Conservation (phyloP, 2,797 vertebrate genomes). For the Amphiprion clarkii region DNA sequence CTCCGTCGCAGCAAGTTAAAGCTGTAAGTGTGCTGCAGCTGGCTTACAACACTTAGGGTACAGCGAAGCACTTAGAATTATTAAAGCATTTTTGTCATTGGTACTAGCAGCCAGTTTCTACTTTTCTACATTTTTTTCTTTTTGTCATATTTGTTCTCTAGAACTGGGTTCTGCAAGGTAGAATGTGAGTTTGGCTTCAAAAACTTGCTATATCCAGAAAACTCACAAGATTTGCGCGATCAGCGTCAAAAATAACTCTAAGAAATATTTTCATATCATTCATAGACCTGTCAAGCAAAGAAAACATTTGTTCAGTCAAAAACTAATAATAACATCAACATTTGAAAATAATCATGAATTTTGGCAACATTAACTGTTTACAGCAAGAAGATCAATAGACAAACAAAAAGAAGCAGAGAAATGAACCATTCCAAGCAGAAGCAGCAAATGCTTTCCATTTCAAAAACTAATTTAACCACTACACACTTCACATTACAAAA, state of each 20-base stretch:
- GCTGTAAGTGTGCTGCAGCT: slow-evolving; percentile 72
- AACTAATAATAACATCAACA: slow-evolving; percentile 56
- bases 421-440: slow-evolving; percentile 73
- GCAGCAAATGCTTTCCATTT: slow-evolving; percentile 53
- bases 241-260: slow-evolving; percentile 59
- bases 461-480: slow-evolving; percentile 65
- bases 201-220: slow-evolving; percentile 24
- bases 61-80: slow-evolving; percentile 57
- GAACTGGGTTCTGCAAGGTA: slow-evolving; percentile 48
- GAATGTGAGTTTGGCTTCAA: slow-evolving; percentile 27
- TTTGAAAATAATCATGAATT: slow-evolving; percentile 70
- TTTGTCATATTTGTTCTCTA: slow-evolving; percentile 54
- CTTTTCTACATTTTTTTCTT: slow-evolving; percentile 60
- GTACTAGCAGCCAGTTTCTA: slow-evolving; percentile 78
- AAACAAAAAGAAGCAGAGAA: slow-evolving; percentile 62
- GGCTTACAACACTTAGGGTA: slow-evolving; percentile 46
- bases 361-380: slow-evolving; percentile 69
- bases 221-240: slow-evolving; percentile 47
- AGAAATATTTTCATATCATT: slow-evolving; percentile 65
- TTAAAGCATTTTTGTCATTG: slow-evolving; percentile 80
- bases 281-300: slow-evolving; percentile 54
- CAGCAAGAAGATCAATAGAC: slow-evolving; percentile 56
- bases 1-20: slow-evolving; percentile 75
- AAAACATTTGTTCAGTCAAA: slow-evolving; percentile 36
- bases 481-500: slow-evolving; percentile 72